Evolutionary conservation across 2,888 invertebrate species (phyloP).

Genomic region (Drosophila subquinaria): DNA sequence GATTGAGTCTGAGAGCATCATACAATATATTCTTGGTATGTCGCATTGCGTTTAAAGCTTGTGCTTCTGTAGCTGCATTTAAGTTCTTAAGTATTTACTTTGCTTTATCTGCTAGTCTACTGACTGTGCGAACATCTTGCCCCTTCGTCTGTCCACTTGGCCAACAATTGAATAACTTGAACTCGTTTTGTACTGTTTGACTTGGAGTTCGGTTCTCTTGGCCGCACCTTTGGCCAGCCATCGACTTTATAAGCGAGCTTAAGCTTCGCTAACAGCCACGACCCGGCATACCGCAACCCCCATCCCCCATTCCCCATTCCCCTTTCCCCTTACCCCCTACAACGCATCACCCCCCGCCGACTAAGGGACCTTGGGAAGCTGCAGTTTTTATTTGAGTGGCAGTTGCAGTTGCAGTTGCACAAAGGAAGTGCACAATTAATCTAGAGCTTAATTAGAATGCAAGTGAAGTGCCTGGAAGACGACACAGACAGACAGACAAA

Average conservation of each 20-base stretch:
- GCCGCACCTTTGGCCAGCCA: slow-evolving; percentile 32
- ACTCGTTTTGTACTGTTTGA: slow-evolving; percentile 40
- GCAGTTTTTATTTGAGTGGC: slow-evolving; percentile 39
- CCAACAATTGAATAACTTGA: slow-evolving; percentile 45
- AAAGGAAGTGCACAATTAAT: slow-evolving; percentile 63
- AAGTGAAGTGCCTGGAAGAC: slow-evolving; percentile 39
- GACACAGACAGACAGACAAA: background rate
- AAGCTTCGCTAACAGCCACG: slow-evolving; percentile 18
- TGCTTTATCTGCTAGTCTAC: slow-evolving; percentile 12
- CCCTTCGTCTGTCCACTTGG: slow-evolving; percentile 3
- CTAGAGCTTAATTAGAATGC: slow-evolving; percentile 64
- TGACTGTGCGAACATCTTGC: slow-evolving; percentile 34
- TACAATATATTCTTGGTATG: slow-evolving; percentile 11
- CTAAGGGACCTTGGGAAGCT: slow-evolving; percentile 30
- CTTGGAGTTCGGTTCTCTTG: slow-evolving; percentile 18
- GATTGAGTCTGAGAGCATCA: slow-evolving; percentile 8
- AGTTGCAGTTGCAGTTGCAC: slow-evolving; percentile 40
- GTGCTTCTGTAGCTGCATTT: slow-evolving; percentile 36
- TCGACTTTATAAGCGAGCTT: slow-evolving; percentile 37
- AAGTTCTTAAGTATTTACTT: slow-evolving; percentile 37
- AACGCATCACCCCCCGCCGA: background rate
- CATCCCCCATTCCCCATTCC: background rate
- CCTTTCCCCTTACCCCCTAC: background rate
- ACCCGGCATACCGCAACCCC: background rate
- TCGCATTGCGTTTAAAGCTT: slow-evolving; percentile 15